Evolutionary conservation across 1,140 invertebrate species (phyloP).

Genomic region (roundworm (Caenorhabditis elegans)): WBcel235 BX284603.4:6921501-6922000

Average conservation of each 20-base stretch:
- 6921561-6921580: not conserved
- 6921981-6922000: not conserved
- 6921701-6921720: too few relatives aligned
- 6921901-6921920: not conserved
- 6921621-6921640: not conserved
- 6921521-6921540: too few relatives aligned
- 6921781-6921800: too few relatives aligned
- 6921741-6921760: too few relatives aligned
- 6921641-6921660: not conserved
- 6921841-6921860: too few relatives aligned
- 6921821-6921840: too few relatives aligned
- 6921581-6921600: not conserved
- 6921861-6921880: too few relatives aligned
- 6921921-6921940: not conserved
- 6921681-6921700: too few relatives aligned
- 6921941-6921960: not conserved
- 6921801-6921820: too few relatives aligned
- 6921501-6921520: too few relatives aligned
- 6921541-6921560: not conserved
- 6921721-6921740: too few relatives aligned
- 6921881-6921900: not conserved
- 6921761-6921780: too few relatives aligned
- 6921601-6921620: not conserved
- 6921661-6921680: not conserved
- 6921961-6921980: not conserved